phyloP scores from a whole-genome alignment of 2,888 invertebrate species.

The Microctonus aethiopoides region DNA sequence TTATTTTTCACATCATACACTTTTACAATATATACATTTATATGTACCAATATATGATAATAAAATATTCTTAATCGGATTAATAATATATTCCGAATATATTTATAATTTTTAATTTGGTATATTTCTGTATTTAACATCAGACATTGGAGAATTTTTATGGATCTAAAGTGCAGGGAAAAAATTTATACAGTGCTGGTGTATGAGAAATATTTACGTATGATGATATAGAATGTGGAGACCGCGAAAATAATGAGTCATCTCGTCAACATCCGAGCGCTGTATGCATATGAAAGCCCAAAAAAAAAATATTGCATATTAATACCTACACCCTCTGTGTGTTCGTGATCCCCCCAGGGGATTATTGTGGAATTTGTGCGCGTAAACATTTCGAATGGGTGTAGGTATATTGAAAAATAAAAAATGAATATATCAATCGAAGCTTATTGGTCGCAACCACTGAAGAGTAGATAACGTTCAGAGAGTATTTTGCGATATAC shows the following conservation, averaged over 20 bases:
- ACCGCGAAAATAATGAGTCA: constrained; percentile 62
- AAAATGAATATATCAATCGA: constrained; percentile 30
- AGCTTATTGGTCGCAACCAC: constrained; percentile 27
- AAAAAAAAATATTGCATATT: too few species aligned
- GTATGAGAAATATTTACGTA: constrained; percentile 27
- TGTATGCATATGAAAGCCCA: background rate
- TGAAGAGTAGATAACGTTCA: background rate
- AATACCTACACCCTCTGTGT: background rate
- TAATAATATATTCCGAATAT: background rate
- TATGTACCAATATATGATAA: background rate
- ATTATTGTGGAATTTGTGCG: constrained; percentile 47
- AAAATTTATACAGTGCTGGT: too few species aligned
- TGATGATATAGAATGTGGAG: constrained; percentile 51
- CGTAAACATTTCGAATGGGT: constrained; percentile 41
- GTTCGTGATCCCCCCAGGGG: constrained; percentile 34
- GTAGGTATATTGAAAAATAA: constrained; percentile 42
- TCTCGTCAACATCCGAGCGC: constrained; percentile 45
- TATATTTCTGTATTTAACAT: too few species aligned
- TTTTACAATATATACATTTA: background rate
- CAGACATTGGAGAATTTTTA: too few species aligned
- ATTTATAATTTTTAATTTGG: background rate
- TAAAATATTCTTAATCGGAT: background rate
- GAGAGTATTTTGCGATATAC: too few species aligned
- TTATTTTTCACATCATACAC: constrained; percentile 12
- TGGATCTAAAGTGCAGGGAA: too few species aligned